Evolutionary conservation across 2,797 vertebrate species (phyloP).

Genomic region (Hypotaenidia okinawae): DNA sequence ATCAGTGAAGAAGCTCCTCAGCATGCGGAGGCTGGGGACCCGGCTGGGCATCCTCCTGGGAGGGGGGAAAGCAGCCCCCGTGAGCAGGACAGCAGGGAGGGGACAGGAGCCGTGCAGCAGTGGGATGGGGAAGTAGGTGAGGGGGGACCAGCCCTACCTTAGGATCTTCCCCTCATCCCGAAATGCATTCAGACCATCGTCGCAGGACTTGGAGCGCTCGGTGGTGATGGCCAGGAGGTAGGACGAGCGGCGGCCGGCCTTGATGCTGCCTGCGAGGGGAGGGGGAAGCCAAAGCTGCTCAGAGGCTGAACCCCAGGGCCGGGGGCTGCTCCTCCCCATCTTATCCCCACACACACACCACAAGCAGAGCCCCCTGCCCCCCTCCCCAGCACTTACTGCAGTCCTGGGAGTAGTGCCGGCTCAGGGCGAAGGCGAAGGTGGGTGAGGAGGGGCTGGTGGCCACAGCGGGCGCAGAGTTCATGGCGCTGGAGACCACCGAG

Average conservation of each 20-base stretch:
- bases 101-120: fast-evolving
- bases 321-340: neutral
- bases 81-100: neutral
- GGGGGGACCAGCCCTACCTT: slow-evolving; percentile 79
- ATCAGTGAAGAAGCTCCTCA: slow-evolving; percentile 94
- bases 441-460: slow-evolving; percentile 89
- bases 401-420: slow-evolving; percentile 94
- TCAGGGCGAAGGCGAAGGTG: slow-evolving; percentile 90
- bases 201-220: slow-evolving; percentile 97
- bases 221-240: slow-evolving; percentile 96
- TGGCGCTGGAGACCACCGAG: slow-evolving; percentile 95
- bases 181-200: slow-evolving; percentile 94
- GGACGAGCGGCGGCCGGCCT: slow-evolving; percentile 93
- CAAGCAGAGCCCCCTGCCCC: no score
- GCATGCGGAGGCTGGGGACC: slow-evolving; percentile 84
- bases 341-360: no score
- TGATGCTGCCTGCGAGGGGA: slow-evolving; percentile 87
- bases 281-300: neutral
- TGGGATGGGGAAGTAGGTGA: fast-evolving
- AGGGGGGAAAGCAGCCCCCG: neutral
- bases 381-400: slow-evolving; percentile 88
- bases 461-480: slow-evolving; percentile 88
- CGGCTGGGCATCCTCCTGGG: slow-evolving; percentile 91
- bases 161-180: slow-evolving; percentile 89
- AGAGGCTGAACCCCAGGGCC: neutral